Conservation (phyloP, 1,140 invertebrate species). For the Cydia splendana region DNA sequence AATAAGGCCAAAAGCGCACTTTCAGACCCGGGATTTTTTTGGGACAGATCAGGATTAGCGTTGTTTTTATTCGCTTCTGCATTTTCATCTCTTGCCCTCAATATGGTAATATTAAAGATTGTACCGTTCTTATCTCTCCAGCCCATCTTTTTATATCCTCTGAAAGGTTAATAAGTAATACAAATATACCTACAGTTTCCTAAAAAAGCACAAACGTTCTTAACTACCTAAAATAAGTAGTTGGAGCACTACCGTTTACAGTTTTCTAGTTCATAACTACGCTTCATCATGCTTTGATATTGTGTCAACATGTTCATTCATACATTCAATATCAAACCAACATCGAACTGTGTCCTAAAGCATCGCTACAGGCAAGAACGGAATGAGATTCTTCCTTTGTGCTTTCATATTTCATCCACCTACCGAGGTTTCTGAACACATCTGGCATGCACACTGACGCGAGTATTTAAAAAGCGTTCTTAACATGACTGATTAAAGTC, state of each 20-base stretch:
- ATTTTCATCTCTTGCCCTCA: conserved; percentile 48
- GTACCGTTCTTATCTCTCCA: background rate
- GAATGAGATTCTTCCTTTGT: conserved; percentile 69
- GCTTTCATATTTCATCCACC: conserved; percentile 69
- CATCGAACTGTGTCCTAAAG: conserved; percentile 50
- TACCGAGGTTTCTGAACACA: conserved; percentile 51
- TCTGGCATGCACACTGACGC: conserved; percentile 38
- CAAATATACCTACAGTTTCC: background rate
- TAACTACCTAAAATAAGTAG: background rate
- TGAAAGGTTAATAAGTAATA: background rate
- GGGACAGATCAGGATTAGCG: conserved; percentile 72
- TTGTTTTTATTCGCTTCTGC: conserved; percentile 74
- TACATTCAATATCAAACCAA: conserved; percentile 53
- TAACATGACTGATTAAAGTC: conserved; percentile 48
- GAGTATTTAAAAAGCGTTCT: conserved; percentile 46
- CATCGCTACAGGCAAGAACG: conserved; percentile 60
- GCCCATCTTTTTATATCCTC: background rate
- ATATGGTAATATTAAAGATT: conserved; percentile 16
- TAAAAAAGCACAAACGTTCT: background rate
- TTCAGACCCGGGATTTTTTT: conserved; percentile 67
- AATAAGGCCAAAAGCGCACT: conserved; percentile 57
- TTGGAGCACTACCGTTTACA: background rate
- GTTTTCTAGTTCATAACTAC: background rate
- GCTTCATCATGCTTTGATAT: conserved; percentile 22
- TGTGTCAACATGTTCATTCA: conserved; percentile 40